A percentile compares a stretch with the other conserved stretches of the same genome.
Evolutionary conservation across 2,888 invertebrate species (phyloP).

Genomic region (Orthosia gothica): DNA sequence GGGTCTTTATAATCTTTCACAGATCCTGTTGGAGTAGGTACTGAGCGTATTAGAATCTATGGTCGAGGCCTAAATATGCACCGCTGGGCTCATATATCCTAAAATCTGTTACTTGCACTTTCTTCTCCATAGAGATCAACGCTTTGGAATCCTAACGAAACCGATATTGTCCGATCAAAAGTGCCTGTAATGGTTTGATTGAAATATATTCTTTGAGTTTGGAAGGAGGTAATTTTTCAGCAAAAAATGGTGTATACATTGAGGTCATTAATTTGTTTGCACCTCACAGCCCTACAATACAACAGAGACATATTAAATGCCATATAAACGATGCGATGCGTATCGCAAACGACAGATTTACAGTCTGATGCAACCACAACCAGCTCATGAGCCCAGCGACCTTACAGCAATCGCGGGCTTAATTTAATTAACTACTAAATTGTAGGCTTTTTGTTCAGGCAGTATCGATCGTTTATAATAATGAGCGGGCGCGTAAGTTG

Average conservation of each 20-base stretch:
- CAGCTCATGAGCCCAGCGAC: constrained; percentile 36
- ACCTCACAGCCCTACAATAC: constrained; percentile 53
- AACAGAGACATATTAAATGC: constrained; percentile 58
- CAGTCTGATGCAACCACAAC: constrained; percentile 59
- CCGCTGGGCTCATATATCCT: background rate
- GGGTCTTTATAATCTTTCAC: background rate
- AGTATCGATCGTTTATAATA: constrained; percentile 10
- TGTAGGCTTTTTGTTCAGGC: constrained; percentile 8
- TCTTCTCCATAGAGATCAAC: too few species aligned
- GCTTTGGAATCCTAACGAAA: too few species aligned
- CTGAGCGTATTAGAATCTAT: background rate
- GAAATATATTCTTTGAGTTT: too few species aligned
- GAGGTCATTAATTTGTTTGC: background rate
- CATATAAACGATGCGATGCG: constrained; percentile 57
- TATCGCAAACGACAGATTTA: constrained; percentile 69
- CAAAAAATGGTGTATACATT: background rate
- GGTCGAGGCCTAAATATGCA: too few species aligned
- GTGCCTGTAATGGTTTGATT: too few species aligned
- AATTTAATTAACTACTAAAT: constrained; percentile 50
- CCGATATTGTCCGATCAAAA: too few species aligned
- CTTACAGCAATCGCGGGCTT: constrained; percentile 46
- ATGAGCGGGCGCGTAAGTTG: constrained; percentile 11
- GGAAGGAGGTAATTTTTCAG: background rate
- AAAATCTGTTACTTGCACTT: too few species aligned
- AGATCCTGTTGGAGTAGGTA: background rate